Conservation (phyloP, 2,113 vertebrate genomes). For the Lasiurus borealis region DNA sequence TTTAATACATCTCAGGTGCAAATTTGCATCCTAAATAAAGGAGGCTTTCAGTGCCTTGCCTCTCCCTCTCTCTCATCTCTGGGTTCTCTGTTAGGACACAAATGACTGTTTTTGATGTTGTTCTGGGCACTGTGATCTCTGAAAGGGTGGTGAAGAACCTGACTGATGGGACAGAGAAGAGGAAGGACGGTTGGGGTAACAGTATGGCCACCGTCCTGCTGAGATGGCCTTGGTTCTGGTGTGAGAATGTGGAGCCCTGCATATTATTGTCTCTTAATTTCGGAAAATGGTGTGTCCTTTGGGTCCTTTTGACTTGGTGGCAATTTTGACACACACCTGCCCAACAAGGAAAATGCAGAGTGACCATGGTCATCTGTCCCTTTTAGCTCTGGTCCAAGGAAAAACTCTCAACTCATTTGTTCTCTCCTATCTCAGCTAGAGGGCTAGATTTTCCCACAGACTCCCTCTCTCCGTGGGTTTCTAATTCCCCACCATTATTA, state of each 20-base stretch:
- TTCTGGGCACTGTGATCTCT: neutral
- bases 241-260: neutral
- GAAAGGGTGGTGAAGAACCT: neutral
- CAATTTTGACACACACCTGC: neutral
- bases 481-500: accelerated
- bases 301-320: neutral
- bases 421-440: neutral
- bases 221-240: neutral
- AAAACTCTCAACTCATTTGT: neutral
- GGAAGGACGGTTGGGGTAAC: neutral
- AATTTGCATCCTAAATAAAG: neutral
- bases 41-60: neutral
- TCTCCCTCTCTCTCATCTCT: neutral
- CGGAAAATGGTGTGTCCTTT: neutral
- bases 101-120: neutral
- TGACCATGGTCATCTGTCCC: neutral
- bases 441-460: neutral
- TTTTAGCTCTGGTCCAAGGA: neutral
- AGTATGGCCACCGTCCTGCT: neutral
- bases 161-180: neutral
- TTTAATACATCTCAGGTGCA: neutral
- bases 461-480: neutral
- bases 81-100: neutral
- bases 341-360: neutral
- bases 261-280: neutral